Evolutionary conservation across 2,797 vertebrate genomes (phyloP), one percentile per base, ranked within the genome.

Genomic region (Morelia viridis): DNA sequence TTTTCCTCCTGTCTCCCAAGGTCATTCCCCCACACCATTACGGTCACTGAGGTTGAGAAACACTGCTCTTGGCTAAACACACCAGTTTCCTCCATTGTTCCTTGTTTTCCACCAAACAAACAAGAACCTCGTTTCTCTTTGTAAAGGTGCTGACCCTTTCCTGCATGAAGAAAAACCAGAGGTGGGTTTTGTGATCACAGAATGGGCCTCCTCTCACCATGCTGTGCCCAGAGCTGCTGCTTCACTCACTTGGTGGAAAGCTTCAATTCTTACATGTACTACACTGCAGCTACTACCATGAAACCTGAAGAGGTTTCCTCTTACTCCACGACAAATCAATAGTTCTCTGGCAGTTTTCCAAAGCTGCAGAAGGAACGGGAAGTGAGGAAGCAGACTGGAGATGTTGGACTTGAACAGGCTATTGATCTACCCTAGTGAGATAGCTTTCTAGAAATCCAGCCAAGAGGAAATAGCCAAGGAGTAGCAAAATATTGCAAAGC

Each of bases 341-440:
- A 84, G 80, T 84, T 50, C 50, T 4, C 19, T 57, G 80, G 68
- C 92, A 4, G 91, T n/a, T 28, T 80, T 1, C 71, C 5, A 0
- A 35, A 8, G 87, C 90, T 56, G 41, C 2, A 9, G 41, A 19
- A 11, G 89, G 10, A 87, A 0, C 17, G 1, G 24, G n/a, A 15
- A 64, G 5, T 0, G 0, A 85, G 28, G 5, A 0, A 1, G 0
- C 50, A 41, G 0, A 92, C 53, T 35, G 0, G 0, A 90, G 26
- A 46, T 31, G 31, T n/a, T 1, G 31, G 85, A 88, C 68, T 0
- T 0, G 19, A 1, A 2, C 28, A 53, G 9, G 0, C 2, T 65
- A 86, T 71, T 5, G 35, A 62, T 41, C 80, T 28, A 4, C 5
- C 64, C 22, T 26, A n/a, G 87, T 22, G 19, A 53, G 80, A 53